Evolutionary conservation across 2,113 vertebrate species (phyloP).

Genomic region (Ivindomyrus marchei): DNA sequence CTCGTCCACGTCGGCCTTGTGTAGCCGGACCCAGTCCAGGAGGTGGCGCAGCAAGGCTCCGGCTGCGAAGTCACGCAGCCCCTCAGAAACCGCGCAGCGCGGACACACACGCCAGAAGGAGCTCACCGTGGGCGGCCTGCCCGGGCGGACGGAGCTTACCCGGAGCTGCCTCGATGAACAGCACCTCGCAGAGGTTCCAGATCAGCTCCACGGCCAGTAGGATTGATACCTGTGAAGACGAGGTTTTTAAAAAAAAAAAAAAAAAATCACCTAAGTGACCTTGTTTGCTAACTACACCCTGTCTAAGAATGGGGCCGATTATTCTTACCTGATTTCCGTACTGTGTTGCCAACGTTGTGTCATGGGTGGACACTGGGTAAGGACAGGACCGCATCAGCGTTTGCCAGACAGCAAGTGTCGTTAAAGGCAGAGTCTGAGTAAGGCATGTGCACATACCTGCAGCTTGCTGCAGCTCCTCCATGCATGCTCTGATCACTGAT

Average conservation of each 20-base stretch:
- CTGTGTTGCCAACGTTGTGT: slow-evolving; percentile 54
- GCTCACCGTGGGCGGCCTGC: neutral
- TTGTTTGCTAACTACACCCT: neutral
- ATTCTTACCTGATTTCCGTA: slow-evolving; percentile 79
- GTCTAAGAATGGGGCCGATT: neutral
- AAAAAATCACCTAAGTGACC: neutral
- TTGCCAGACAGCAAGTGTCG: neutral
- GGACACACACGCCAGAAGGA: neutral
- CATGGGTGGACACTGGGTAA: slow-evolving; percentile 67
- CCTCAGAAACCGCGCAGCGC: neutral
- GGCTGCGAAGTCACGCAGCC: slow-evolving; percentile 51
- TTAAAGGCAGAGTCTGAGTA: neutral
- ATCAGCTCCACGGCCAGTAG: slow-evolving; percentile 89
- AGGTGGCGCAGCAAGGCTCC: slow-evolving; percentile 81
- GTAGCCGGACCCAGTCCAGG: slow-evolving; percentile 89
- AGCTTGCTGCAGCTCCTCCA: slow-evolving; percentile 86
- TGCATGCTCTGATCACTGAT: slow-evolving; percentile 87
- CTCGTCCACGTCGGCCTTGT: slow-evolving; percentile 82
- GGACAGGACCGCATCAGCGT: slow-evolving; percentile 24
- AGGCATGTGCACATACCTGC: slow-evolving; percentile 56
- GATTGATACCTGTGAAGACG: slow-evolving; percentile 72
- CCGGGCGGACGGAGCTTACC: slow-evolving; percentile 51
- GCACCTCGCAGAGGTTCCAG: slow-evolving; percentile 96
- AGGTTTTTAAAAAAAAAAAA: neutral
- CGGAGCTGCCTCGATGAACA: slow-evolving; percentile 87